Conservation (phyloP, 2,888 invertebrate genomes). For the Microplitis deprimator region DNA sequence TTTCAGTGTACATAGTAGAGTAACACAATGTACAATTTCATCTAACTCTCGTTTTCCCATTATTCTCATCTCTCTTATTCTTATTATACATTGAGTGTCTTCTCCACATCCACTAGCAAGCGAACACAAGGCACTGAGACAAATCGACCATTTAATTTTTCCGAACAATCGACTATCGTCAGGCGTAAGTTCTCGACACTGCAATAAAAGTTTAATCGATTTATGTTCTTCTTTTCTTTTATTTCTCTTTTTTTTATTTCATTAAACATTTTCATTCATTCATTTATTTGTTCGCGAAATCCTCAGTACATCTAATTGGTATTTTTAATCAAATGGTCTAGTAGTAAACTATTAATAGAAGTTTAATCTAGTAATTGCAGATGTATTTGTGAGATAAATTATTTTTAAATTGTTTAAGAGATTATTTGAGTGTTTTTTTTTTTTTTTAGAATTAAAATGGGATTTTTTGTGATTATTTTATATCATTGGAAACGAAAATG, state of each 20-base stretch:
- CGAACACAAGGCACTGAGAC: background rate
- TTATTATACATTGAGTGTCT: background rate
- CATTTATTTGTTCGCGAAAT: background rate
- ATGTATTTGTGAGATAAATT: no score
- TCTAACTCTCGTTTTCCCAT: background rate
- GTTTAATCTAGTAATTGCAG: no score
- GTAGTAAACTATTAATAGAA: no score
- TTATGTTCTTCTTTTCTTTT: conserved; percentile 19
- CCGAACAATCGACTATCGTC: conserved; percentile 27
- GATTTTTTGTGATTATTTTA: no score
- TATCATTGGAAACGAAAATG: no score
- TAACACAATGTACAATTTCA: conserved; percentile 4
- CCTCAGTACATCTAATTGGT: background rate
- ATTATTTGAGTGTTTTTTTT: no score
- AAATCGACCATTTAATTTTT: conserved; percentile 22
- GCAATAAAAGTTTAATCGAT: conserved; percentile 26
- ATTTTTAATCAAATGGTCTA: background rate
- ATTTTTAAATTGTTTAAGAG: no score
- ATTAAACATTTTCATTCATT: background rate
- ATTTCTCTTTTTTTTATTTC: background rate
- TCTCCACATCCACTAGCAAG: background rate
- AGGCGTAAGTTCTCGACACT: conserved; percentile 9
- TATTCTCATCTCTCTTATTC: background rate
- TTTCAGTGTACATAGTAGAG: background rate
- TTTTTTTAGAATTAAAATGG: no score